Percentiles rank a stretch among this genome's conserved stretches.
Evolutionary conservation across 2,888 invertebrate species (phyloP).

Genomic region (Malthinus seriepunctatus): DNA sequence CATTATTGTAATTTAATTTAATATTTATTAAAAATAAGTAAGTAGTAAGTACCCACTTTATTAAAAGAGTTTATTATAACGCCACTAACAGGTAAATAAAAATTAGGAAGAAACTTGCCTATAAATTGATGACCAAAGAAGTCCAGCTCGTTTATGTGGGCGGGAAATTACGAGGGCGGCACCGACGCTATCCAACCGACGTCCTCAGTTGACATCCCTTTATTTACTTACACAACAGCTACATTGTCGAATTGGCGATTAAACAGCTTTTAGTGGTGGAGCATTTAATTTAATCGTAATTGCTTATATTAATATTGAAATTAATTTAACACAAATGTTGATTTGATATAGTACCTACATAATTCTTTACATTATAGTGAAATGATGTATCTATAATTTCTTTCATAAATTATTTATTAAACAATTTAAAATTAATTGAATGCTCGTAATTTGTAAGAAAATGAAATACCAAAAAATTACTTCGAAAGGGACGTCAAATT

Average conservation of each 20-base stretch:
- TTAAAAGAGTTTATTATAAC: slow-evolving; percentile 3
- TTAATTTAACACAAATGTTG: not conserved
- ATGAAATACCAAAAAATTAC: too few relatives aligned
- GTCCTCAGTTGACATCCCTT: slow-evolving; percentile 31
- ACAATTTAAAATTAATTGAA: too few relatives aligned
- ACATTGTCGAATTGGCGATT: slow-evolving; percentile 21
- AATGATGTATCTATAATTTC: not conserved
- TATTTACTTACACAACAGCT: slow-evolving; percentile 15
- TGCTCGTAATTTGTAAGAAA: too few relatives aligned
- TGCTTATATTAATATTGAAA: slow-evolving; percentile 6
- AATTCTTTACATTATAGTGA: not conserved
- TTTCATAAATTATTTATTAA: not conserved
- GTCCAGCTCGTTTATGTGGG: slow-evolving; percentile 23
- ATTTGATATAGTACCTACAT: slow-evolving; percentile 9
- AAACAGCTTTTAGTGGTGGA: slow-evolving; percentile 17
- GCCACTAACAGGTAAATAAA: slow-evolving; percentile 22
- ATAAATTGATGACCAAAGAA: slow-evolving; percentile 22
- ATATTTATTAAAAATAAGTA: not conserved
- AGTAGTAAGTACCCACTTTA: not conserved
- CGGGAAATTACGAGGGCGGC: slow-evolving; percentile 32
- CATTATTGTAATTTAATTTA: slow-evolving; percentile 13
- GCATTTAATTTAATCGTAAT: slow-evolving; percentile 14
- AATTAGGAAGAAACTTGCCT: slow-evolving; percentile 18
- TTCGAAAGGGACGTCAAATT: too few relatives aligned
- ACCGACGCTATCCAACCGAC: slow-evolving; percentile 33